Evolutionary conservation across 2,888 invertebrate species (phyloP).

Genomic region (Choreutis nemorana): DNA sequence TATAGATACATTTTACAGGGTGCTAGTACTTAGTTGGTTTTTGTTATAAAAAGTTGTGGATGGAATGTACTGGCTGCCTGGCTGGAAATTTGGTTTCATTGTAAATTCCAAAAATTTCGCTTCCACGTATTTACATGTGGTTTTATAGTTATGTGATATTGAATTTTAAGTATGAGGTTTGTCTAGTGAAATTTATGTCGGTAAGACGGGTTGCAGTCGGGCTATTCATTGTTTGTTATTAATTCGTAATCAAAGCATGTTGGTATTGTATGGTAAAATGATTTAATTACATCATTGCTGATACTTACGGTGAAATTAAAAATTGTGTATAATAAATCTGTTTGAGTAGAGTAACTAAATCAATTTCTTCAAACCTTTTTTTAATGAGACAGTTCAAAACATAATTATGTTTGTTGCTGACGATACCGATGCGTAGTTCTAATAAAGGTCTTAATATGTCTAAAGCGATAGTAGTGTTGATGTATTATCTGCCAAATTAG

Average conservation of each 20-base stretch:
- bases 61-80: constrained; percentile 20
- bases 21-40: constrained; percentile 51
- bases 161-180: background rate
- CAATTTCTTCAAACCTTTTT: too few species aligned
- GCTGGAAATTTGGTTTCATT: background rate
- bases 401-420: too few species aligned
- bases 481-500: constrained; percentile 45
- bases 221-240: constrained; percentile 18
- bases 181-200: background rate
- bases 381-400: too few species aligned
- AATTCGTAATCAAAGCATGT: constrained; percentile 20
- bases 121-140: background rate
- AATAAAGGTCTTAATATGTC: too few species aligned
- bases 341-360: too few species aligned
- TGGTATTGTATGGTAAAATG: constrained; percentile 16
- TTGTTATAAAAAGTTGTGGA: constrained; percentile 16
- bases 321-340: too few species aligned
- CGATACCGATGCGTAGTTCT: too few species aligned
- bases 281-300: too few species aligned
- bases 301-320: too few species aligned
- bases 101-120: background rate
- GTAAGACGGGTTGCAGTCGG: constrained; percentile 20
- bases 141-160: background rate
- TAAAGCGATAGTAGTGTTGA: constrained; percentile 30
- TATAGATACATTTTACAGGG: constrained; percentile 50